phyloP scores from a whole-genome alignment of 2,888 invertebrate genomes.

The Tanypteryx hageni region DNA sequence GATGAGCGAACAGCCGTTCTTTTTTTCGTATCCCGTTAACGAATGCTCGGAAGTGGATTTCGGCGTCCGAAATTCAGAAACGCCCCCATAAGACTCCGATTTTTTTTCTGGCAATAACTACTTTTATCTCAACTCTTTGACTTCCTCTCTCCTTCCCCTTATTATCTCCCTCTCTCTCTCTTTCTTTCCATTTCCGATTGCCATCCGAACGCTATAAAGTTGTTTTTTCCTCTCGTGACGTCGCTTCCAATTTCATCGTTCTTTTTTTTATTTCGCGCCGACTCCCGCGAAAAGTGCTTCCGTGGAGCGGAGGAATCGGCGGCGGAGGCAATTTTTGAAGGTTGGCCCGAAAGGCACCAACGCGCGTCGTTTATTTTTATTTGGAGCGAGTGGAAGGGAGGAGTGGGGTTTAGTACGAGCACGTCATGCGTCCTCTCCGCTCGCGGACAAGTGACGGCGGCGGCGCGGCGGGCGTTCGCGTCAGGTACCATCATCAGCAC shows the following conservation, averaged over 20 bases:
- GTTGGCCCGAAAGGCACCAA: background rate
- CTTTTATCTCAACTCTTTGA: background rate
- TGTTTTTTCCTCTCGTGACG: background rate
- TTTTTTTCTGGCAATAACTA: background rate
- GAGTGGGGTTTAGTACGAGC: background rate
- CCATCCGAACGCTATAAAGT: background rate
- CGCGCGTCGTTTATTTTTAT: background rate
- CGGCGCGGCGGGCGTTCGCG: background rate
- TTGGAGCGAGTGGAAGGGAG: background rate
- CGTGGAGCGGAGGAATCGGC: background rate
- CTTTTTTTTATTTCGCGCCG: background rate
- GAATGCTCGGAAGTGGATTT: too few species aligned
- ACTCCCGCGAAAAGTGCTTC: background rate
- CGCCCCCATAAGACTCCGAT: too few species aligned
- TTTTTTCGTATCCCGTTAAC: too few species aligned
- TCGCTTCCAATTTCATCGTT: background rate
- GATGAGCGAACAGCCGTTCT: too few species aligned
- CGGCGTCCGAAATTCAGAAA: too few species aligned
- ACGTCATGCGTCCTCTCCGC: too few species aligned
- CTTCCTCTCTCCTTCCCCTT: background rate
- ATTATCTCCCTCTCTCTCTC: too few species aligned
- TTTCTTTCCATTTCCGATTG: background rate
- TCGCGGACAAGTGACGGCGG: background rate
- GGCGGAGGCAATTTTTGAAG: background rate
- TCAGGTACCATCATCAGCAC: background rate